Percentiles rank a stretch among this genome's conserved stretches.
These are phyloP conservation scores for Himalopsyche anomala DNA, from an alignment of 2,888 invertebrate genomes.

Conservation along the genomic window DNA sequence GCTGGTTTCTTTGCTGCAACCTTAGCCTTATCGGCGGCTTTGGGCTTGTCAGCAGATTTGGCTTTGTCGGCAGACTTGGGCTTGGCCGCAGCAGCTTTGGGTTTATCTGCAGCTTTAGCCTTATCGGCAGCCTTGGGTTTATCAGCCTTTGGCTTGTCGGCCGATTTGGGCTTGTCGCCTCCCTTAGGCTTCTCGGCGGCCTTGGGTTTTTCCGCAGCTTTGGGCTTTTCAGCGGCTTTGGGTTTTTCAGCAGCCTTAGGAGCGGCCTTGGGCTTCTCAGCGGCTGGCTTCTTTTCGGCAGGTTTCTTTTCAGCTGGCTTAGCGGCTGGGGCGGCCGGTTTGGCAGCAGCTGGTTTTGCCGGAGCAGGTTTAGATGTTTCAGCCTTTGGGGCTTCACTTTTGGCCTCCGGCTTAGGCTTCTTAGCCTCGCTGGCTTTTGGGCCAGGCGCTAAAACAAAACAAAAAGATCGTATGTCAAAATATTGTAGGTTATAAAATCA, in stretches of 20 bases:
- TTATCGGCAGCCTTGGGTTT: conserved; percentile 67
- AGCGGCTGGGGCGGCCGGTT: conserved; percentile 67
- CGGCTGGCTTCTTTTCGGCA: conserved; percentile 73
- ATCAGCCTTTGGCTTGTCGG: conserved; percentile 70
- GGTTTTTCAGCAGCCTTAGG: conserved; percentile 71
- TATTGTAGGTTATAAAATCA: conserved; percentile 56
- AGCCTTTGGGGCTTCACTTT: conserved; percentile 74
- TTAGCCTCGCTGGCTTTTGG: conserved; percentile 74
- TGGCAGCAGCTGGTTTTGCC: conserved; percentile 67
- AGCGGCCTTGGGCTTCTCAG: conserved; percentile 67
- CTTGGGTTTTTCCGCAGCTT: conserved; percentile 71
- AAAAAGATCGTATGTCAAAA: conserved; percentile 50
- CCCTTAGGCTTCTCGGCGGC: conserved; percentile 74
- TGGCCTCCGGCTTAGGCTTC: conserved; percentile 71
- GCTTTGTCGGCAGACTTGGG: conserved; percentile 69
- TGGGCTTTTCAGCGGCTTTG: conserved; percentile 69
- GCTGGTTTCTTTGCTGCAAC: conserved; percentile 77
- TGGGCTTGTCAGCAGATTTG: conserved; percentile 71
- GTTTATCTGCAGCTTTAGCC: conserved; percentile 71
- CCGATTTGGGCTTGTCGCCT: conserved; percentile 68
- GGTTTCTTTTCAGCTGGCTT: conserved; percentile 75
- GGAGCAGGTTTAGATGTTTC: conserved; percentile 69
- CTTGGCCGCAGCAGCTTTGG: conserved; percentile 69
- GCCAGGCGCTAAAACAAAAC: conserved; percentile 69
- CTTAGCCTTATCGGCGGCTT: conserved; percentile 67